Conservation (phyloP, 1,140 invertebrate genomes). For the Lasaia peninsularis region DNA sequence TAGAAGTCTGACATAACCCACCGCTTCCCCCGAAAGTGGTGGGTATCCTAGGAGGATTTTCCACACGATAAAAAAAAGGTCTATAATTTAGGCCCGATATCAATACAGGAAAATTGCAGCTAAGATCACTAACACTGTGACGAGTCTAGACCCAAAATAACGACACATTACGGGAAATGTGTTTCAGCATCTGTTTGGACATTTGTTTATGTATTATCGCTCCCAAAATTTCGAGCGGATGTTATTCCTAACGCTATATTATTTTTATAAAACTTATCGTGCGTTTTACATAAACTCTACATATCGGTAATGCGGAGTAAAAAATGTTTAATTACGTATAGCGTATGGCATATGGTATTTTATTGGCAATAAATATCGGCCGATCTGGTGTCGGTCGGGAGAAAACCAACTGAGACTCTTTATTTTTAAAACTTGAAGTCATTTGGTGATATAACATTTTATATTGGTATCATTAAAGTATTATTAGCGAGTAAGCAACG, state of each 20-base stretch:
- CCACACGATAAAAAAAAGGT: no score
- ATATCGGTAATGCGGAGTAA: conserved; percentile 29
- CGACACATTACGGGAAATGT: conserved; percentile 27
- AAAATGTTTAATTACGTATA: conserved; percentile 35
- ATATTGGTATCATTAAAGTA: conserved; percentile 1
- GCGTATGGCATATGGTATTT: conserved; percentile 32
- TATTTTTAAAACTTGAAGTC: conserved; percentile 55
- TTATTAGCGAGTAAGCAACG: background rate
- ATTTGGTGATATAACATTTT: conserved; percentile 21
- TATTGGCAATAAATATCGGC: conserved; percentile 56
- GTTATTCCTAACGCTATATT: conserved; percentile 44
- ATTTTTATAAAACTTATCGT: conserved; percentile 28
- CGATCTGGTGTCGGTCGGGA: conserved; percentile 38
- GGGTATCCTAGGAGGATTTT: no score
- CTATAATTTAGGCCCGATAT: no score
- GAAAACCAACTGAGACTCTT: conserved; percentile 40
- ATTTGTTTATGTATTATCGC: conserved; percentile 45
- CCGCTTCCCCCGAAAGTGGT: no score
- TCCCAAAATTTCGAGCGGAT: conserved; percentile 43
- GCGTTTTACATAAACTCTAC: conserved; percentile 24
- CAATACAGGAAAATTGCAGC: no score
- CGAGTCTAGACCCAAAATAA: background rate
- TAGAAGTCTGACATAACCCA: no score
- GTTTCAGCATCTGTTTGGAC: conserved; percentile 43
- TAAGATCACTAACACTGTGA: no score